Conservation (phyloP, 2,888 invertebrate species). For the Cheiracanthium punctorium region DNA sequence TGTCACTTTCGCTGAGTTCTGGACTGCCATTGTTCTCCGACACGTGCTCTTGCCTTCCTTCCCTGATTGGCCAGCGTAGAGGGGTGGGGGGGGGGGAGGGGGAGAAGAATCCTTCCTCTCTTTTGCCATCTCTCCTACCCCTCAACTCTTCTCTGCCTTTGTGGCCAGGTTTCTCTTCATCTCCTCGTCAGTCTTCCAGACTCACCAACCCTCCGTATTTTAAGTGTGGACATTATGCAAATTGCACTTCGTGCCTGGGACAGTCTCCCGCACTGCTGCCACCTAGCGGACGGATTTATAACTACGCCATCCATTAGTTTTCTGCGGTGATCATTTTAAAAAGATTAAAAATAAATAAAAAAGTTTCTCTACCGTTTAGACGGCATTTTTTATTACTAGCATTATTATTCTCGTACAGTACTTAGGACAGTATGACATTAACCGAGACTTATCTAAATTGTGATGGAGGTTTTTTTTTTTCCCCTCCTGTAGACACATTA, state of each 20-base stretch:
- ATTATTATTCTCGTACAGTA: no score
- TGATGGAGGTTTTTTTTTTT: not conserved
- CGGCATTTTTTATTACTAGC: no score
- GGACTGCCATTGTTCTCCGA: slow-evolving; percentile 59
- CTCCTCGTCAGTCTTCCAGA: not conserved
- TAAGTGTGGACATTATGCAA: slow-evolving; percentile 52
- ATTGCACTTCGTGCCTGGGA: slow-evolving; percentile 29
- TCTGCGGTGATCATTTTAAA: not conserved
- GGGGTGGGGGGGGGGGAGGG: not conserved
- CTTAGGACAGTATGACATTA: slow-evolving; percentile 3
- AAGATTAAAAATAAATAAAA: slow-evolving; percentile 17
- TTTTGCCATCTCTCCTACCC: not conserved
- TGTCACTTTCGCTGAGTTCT: slow-evolving; percentile 64
- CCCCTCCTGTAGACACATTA: not conserved
- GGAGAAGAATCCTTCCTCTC: not conserved
- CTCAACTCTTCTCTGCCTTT: slow-evolving; percentile 8
- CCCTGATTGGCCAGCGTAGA: slow-evolving; percentile 31
- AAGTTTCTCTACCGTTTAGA: no score
- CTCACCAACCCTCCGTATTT: slow-evolving; percentile 8
- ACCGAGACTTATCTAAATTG: slow-evolving; percentile 8
- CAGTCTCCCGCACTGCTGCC: slow-evolving; percentile 15
- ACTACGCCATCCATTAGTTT: not conserved
- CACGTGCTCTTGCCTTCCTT: slow-evolving; percentile 41
- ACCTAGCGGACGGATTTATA: slow-evolving; percentile 21
- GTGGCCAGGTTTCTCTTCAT: slow-evolving; percentile 30